These are phyloP conservation scores for Solea solea DNA, from an alignment of 2,113 vertebrate genomes.

Conservation along the genomic window DNA sequence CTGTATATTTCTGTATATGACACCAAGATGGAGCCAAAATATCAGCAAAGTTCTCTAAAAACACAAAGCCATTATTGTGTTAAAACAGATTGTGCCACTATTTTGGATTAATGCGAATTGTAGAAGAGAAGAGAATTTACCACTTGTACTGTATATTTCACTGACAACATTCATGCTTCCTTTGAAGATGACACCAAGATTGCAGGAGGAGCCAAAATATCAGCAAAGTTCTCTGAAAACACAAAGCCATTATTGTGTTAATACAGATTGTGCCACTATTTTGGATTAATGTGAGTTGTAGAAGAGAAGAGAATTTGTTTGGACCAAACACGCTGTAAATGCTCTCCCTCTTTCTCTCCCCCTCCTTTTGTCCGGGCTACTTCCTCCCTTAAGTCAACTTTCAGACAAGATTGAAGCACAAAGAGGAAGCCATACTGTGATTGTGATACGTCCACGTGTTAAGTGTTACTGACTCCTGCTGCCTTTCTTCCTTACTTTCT, in stretches of 20 bases:
- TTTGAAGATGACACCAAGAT: neutral
- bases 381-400: slow-evolving; percentile 45
- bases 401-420: slow-evolving; percentile 10
- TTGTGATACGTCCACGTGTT: slow-evolving; percentile 19
- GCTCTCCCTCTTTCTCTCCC: too few species aligned
- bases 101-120: neutral
- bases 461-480: slow-evolving; percentile 14
- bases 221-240: slow-evolving; percentile 13
- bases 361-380: neutral
- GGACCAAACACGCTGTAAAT: neutral
- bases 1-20: neutral
- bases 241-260: neutral
- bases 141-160: neutral
- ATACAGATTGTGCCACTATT: neutral
- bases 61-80: neutral
- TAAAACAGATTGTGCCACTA: neutral
- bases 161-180: slow-evolving; percentile 13
- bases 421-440: slow-evolving; percentile 39
- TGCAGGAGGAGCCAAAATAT: neutral
- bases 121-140: neutral
- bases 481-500: slow-evolving; percentile 9
- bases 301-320: neutral
- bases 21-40: neutral
- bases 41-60: slow-evolving; percentile 12
- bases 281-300: neutral